Evolutionary conservation across 2,797 vertebrate genomes (phyloP), one percentile per base, ranked within the genome.

Genomic region (Bradypodion pumilum): DNA sequence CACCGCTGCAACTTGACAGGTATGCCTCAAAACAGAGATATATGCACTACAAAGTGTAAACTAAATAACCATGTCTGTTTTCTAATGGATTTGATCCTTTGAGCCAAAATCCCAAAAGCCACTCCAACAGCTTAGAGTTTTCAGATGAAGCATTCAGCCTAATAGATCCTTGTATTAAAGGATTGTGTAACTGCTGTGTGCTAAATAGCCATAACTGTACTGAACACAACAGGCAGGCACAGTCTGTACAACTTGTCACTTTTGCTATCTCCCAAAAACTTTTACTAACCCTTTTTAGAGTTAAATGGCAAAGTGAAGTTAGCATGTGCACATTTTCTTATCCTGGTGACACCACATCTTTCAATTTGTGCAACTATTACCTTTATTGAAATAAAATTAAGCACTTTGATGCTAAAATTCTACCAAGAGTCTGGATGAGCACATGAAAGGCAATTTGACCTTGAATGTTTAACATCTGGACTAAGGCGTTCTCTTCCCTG

Each of bases 41-140:
- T 21, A 2, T 25, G 29, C 63, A 76, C 46, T 59, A 75, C 49
- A 68, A 74, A 74, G 15, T 60, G n/a, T 13, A 85, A 12, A 15
- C n/a, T 42, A 19, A 12, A 42, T 65, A 78, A 35, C 74, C 68
- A 63, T 78, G 59, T 56, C 35, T 19, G 16, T 70, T 65, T 37
- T 35, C 56, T 52, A 42, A 42, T 56, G 35, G 74, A 44, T 82
- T 78, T 75, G 27, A 52, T 88, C 44, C 42, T 81, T 46, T 70
- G 40, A 85, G 68, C 85, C 46, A 85, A 91, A 93, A 92, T 92
- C 78, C 85, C 79, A 84, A 52, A 15, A 85, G 85, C 85, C 44
- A 74, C 5, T 90, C 73, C 74, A 60, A 40, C 80, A 90, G 15
- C 44, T 91, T 74, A 49, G 44, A 32, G 2, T 44, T 65, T 40